A percentile compares a stretch with the other conserved stretches of the same genome.
Conservation (phyloP, 2,113 vertebrate genomes). For the Phyllostomus discolor region DNA sequence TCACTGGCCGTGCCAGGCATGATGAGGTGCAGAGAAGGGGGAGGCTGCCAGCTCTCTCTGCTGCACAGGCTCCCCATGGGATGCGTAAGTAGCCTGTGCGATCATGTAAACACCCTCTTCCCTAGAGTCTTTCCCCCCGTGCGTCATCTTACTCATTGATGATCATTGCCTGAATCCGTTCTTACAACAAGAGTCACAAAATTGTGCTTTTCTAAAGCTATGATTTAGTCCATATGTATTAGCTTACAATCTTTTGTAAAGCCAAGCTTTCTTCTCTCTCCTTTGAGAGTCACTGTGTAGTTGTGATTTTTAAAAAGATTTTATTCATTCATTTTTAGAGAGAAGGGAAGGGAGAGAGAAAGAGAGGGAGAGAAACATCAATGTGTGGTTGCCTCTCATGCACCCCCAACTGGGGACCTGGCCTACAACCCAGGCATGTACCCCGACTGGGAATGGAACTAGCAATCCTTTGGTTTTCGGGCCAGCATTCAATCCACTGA, state of each 20-base stretch:
- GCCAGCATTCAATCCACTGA: no score
- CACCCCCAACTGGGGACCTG: no score
- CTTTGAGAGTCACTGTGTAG: background rate
- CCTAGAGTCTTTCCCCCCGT: background rate
- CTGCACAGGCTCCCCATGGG: background rate
- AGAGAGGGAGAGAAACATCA: no score
- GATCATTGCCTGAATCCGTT: background rate
- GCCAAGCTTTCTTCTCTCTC: background rate
- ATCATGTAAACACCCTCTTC: background rate
- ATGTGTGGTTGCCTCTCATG: no score
- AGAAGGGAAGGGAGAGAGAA: no score
- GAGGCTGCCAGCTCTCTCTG: background rate
- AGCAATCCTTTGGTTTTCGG: no score
- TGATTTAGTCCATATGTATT: background rate
- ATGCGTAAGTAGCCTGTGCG: background rate
- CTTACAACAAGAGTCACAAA: background rate
- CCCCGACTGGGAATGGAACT: no score
- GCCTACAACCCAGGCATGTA: no score
- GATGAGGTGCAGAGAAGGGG: background rate
- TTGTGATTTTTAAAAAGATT: background rate
- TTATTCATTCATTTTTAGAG: no score
- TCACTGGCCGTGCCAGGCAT: fast-evolving
- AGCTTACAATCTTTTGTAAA: background rate
- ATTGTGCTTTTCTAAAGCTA: background rate
- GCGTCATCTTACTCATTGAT: background rate